Evolutionary conservation across 2,113 vertebrate genomes (phyloP), one percentile per base, ranked within the genome.

Genomic region (Dendrocopos noguchii): DNA sequence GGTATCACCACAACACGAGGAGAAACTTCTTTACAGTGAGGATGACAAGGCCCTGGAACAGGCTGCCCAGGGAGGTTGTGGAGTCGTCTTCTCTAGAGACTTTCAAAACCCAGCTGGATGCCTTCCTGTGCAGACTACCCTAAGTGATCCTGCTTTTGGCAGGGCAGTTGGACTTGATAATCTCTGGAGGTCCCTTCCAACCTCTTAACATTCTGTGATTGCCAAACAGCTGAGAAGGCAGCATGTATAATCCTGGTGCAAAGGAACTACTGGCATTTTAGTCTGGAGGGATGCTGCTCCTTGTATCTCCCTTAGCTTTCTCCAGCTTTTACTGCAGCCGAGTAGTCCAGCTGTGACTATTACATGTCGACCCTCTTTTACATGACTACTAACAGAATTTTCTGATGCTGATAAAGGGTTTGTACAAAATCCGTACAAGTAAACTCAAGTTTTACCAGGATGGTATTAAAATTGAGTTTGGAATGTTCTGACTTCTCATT

Each of bases 151-250:
- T 44, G 42, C 15, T 44, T 44, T 44, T 44, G 42, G 42, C 42
- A 16, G 42, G 42, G 42, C 42, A 15, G 42, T 44, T 44, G 42
- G 15, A 44, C 15, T 15, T 44, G 42, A 44, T 44, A 12, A 16
- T 44, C 15, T 16, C 42, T 44, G 42, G 15, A 44, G 42, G 42
- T 44, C 42, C 42, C 42, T 44, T 44, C 42, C 42, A 44, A 15
- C 42, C 42, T 44, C 42, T 44, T 44, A 44, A 44, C 42, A 44
- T 44, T 44, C 42, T 44, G 42, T 44, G 42, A 44, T 24, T 4
- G 15, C 25, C 61, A 34, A 27, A 31, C 0, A 57, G 0, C 27
- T 6, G 52, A 39, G 28, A 22, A 66, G 50, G 36, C 2, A 0
- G 20, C 53, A 31, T 2, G 5, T 16, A 9, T 0, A 9, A 21